phyloP scores from a whole-genome alignment of 2,113 vertebrate genomes.

The Talpa occidentalis region DNA sequence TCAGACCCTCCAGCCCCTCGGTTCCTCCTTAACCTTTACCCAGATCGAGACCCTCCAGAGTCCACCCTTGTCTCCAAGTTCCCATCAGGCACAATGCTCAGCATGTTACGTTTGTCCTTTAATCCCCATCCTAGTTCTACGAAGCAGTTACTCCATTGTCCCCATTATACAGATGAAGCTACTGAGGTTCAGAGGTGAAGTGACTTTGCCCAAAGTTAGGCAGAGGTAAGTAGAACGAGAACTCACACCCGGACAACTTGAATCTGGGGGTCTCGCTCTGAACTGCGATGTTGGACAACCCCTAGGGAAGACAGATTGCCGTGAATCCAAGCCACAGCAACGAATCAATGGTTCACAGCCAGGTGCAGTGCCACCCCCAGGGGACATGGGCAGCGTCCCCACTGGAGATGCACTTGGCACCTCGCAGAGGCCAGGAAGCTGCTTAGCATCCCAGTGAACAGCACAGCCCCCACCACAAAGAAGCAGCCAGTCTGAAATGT shows the following conservation, averaged over 20 bases:
- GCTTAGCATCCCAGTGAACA: too few species aligned
- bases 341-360: neutral
- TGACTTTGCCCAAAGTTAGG: neutral
- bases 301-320: neutral
- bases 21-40: neutral
- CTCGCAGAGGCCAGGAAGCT: neutral
- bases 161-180: neutral
- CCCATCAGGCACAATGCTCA: neutral
- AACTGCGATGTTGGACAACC: accelerated
- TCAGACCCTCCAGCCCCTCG: neutral
- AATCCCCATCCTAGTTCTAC: neutral
- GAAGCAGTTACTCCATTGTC: neutral
- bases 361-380: accelerated
- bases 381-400: neutral
- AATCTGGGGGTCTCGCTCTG: neutral
- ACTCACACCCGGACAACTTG: neutral
- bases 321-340: neutral
- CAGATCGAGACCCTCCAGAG: neutral
- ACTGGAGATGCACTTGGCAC: neutral
- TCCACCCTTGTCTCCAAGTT: neutral
- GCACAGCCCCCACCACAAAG: too few species aligned
- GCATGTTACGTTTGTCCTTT: accelerated
- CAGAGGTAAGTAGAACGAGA: neutral
- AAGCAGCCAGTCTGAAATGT: neutral
- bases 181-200: neutral